Base-by-base conservation (phyloP, 2,888 invertebrate species). In the Ashinkailepas kermadecensis region DNA sequence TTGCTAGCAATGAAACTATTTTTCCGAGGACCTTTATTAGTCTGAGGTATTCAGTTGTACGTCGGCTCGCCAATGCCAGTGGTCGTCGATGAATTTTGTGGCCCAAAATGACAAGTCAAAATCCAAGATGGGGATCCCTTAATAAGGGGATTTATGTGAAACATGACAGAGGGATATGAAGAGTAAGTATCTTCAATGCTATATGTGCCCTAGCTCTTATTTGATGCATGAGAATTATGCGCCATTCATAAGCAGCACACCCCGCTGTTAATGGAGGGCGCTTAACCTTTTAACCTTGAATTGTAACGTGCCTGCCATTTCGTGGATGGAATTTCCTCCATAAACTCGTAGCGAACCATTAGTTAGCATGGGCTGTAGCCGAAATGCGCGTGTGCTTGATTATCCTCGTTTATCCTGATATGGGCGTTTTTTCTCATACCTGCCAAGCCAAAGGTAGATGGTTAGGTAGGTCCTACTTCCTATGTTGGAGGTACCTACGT, bases 111-210 rank as follows among this genome's bases (percentile, higher is more conserved):
- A 74, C n/a, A 23, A 54, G 74, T 39, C 74, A 39, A 74, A 74
- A 74, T 54, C 74, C 54, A 74, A 74, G 74, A 54, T 74, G 74
- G 39, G 39, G 74, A 54, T 74, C 74, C 54, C 74, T 39, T 74
- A 74, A 74, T 10, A 54, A 74, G 54, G 74, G 74, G 74, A 74
- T 74, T 82, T 83, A 84, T 83, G 82, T 84, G 83, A 84, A 84
- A 84, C 84, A 84, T 84, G 84, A 84, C 84, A 84, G 84, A 84
- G 84, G 84, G 83, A 84, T 83, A 84, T 84, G 84, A 84, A 83
- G 84, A 84, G 84, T 84, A 83, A 84, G 84, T 84, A 83, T 59
- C 59, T 59, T 11, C 12, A 70, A 39, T 25, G 4, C 39, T 54
- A 13, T 18, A 25, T 12, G 4, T 25, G 25, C 54, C 39, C 0